phyloP scores from a whole-genome alignment of 2,113 vertebrate genomes.

The Cnemophilus loriae region DNA sequence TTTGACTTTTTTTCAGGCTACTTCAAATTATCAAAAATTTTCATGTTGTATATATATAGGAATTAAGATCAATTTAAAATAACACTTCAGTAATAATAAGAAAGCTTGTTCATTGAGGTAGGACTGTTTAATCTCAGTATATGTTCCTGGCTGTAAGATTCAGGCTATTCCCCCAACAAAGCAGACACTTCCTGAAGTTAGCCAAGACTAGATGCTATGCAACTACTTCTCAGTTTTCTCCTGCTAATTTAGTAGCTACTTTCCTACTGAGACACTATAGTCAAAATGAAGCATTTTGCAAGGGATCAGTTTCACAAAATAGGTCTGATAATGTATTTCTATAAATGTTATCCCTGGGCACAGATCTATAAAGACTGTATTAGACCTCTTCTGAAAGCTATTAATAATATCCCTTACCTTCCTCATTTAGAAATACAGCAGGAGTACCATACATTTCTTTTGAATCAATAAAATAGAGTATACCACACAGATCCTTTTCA shows the following conservation, averaged over 20 bases:
- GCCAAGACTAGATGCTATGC: background rate
- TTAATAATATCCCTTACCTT: constrained; percentile 74
- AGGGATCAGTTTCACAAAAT: background rate
- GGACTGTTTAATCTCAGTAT: background rate
- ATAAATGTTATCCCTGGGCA: background rate
- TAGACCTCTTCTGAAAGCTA: background rate
- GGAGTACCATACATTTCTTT: constrained; percentile 77
- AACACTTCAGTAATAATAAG: background rate
- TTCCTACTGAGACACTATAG: background rate
- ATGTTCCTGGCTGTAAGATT: background rate
- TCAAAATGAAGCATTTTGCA: background rate
- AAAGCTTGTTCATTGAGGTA: background rate
- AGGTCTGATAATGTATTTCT: background rate
- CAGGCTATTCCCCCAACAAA: background rate
- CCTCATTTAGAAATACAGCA: constrained; percentile 81
- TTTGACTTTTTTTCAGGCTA: background rate
- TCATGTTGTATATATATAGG: background rate
- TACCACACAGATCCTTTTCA: constrained; percentile 75
- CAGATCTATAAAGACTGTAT: background rate
- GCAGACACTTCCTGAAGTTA: background rate
- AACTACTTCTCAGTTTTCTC: background rate
- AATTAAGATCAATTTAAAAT: background rate
- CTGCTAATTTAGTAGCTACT: background rate
- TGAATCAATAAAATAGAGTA: constrained; percentile 83
- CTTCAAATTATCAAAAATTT: background rate